Percentiles rank a stretch among this genome's conserved stretches.
Evolutionary conservation across 2,888 invertebrate genomes (phyloP).

Genomic region (Ophion obscuratus): DNA sequence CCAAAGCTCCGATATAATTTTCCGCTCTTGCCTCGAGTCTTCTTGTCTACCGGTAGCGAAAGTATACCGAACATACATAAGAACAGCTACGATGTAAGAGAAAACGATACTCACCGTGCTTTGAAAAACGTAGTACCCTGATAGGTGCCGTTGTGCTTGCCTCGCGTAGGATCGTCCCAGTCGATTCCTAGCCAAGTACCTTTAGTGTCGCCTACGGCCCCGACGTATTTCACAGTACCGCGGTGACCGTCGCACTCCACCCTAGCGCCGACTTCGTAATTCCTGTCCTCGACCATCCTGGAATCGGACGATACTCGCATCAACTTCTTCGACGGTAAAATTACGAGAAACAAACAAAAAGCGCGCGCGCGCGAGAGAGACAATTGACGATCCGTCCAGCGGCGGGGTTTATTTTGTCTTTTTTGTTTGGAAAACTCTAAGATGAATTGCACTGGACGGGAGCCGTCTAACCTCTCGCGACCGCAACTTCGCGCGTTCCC

Average conservation of each 20-base stretch:
- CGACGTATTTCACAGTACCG: slow-evolving; percentile 86
- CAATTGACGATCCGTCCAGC: not conserved
- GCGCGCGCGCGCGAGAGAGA: not conserved
- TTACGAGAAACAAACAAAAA: not conserved
- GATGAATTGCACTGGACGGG: not conserved
- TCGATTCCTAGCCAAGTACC: slow-evolving; percentile 96
- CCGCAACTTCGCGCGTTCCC: slow-evolving; percentile 23
- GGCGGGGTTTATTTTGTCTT: slow-evolving; percentile 7
- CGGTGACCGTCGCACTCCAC: slow-evolving; percentile 84
- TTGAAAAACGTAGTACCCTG: slow-evolving; percentile 93
- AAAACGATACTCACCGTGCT: slow-evolving; percentile 85
- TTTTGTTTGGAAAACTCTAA: not conserved
- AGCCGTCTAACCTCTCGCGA: slow-evolving; percentile 72
- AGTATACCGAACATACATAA: no score
- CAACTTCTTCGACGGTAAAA: not conserved
- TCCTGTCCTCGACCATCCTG: slow-evolving; percentile 81
- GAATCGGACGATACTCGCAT: slow-evolving; percentile 23
- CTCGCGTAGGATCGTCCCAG: slow-evolving; percentile 95
- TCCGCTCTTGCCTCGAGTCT: no score
- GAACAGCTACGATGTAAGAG: not conserved
- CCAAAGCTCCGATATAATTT: no score
- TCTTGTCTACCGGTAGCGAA: no score
- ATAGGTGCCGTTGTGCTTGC: slow-evolving; percentile 96
- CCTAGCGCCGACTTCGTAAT: slow-evolving; percentile 83
- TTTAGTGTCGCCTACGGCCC: slow-evolving; percentile 84